Percentiles rank a stretch among this genome's conserved stretches.
phyloP scores from a whole-genome alignment of 2,888 invertebrate genomes.

The Cremastobaeus sp. region DNA sequence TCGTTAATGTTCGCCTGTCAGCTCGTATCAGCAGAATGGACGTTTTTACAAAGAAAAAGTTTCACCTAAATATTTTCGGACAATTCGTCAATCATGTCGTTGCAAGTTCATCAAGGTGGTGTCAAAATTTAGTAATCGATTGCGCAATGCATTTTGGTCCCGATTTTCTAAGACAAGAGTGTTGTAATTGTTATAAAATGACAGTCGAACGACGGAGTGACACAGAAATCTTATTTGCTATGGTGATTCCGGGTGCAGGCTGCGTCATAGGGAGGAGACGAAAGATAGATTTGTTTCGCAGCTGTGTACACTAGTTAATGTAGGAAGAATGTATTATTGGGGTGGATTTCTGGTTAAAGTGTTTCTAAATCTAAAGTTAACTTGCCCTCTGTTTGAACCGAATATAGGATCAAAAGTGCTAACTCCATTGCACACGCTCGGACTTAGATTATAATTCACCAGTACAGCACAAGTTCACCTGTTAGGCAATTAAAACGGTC shows the following conservation, averaged over 20 bases:
- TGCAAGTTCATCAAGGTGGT: too few species aligned
- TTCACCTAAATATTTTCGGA: too few species aligned
- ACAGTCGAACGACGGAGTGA: conserved; percentile 35
- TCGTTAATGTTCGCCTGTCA: too few species aligned
- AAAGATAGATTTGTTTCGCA: conserved; percentile 76
- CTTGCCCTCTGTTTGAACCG: conserved; percentile 63
- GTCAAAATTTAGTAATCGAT: too few species aligned
- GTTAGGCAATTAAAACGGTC: conserved; percentile 28
- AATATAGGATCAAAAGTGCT: conserved; percentile 60
- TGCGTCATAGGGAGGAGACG: conserved; percentile 64
- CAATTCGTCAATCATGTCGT: too few species aligned
- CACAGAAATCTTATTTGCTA: conserved; percentile 64
- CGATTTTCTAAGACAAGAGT: too few species aligned
- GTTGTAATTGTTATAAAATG: conserved; percentile 72
- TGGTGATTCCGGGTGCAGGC: conserved; percentile 62
- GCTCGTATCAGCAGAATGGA: too few species aligned
- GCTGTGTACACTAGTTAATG: conserved; percentile 77
- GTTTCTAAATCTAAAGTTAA: conserved; percentile 73
- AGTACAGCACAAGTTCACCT: conserved; percentile 18
- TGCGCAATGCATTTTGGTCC: neutral
- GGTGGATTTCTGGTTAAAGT: conserved; percentile 72
- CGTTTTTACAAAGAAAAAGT: too few species aligned
- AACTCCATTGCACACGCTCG: conserved; percentile 52
- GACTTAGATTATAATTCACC: conserved; percentile 59
- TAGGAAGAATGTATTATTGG: conserved; percentile 64